phyloP scores from a whole-genome alignment of 2,113 vertebrate species.

The Plecotus auritus region DNA sequence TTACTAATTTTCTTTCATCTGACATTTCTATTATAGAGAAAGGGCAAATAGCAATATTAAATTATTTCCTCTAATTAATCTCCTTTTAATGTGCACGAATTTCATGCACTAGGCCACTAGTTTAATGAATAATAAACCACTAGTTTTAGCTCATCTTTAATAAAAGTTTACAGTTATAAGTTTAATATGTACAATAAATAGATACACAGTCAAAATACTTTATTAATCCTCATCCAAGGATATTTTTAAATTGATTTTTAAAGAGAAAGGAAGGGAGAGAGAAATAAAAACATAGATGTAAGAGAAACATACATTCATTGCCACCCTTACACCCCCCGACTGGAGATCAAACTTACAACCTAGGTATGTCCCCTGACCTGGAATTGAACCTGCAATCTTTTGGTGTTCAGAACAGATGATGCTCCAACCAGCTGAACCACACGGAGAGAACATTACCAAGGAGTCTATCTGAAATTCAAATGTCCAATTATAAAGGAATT shows the following conservation, averaged over 20 bases:
- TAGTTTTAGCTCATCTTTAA: conserved; percentile 41
- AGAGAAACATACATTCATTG: background rate
- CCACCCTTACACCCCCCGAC: fast-evolving
- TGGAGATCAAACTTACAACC: background rate
- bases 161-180: conserved; percentile 21
- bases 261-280: background rate
- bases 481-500: background rate
- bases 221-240: background rate
- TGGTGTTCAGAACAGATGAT: background rate
- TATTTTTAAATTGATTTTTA: background rate
- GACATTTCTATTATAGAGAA: too few species aligned
- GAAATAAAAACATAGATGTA: background rate
- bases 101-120: too few species aligned
- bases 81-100: too few species aligned
- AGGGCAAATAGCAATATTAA: too few species aligned
- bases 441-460: background rate
- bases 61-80: too few species aligned
- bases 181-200: conserved; percentile 19
- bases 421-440: background rate
- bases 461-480: conserved; percentile 37
- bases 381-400: background rate
- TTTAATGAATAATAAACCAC: background rate
- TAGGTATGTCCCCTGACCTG: background rate
- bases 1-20: too few species aligned
- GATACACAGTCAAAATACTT: background rate